Evolutionary conservation across 2,113 vertebrate genomes (phyloP).

Genomic region (Ornithorhynchus anatinus): DNA sequence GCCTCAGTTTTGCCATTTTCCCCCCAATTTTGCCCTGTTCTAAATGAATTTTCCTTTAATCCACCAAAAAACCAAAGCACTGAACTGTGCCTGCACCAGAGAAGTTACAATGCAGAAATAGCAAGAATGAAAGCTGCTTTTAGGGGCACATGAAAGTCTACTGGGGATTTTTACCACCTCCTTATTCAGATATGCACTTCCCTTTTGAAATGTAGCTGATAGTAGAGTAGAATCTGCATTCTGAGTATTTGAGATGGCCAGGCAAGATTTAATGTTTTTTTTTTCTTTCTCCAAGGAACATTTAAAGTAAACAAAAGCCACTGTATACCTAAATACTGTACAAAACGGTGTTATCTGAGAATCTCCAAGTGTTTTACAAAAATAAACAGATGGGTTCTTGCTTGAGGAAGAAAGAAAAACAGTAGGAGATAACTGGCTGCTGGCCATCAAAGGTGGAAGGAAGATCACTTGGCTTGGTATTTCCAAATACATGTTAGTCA

Average conservation of each 20-base stretch:
- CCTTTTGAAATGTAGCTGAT: neutral
- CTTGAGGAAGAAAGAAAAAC: neutral
- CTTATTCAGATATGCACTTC: neutral
- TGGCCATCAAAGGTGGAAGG: neutral
- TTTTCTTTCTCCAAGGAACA: slow-evolving; percentile 2
- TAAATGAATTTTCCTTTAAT: slow-evolving; percentile 21
- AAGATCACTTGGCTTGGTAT: neutral
- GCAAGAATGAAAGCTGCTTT: neutral
- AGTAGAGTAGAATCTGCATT: no score
- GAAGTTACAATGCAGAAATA: slow-evolving; percentile 10
- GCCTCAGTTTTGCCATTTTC: slow-evolving; percentile 44
- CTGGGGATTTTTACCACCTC: neutral
- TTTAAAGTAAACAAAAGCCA: no score
- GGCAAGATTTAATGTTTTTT: slow-evolving; percentile 1
- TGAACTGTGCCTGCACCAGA: neutral
- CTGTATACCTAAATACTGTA: no score
- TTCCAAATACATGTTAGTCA: slow-evolving; percentile 4
- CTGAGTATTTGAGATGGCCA: slow-evolving; percentile 3
- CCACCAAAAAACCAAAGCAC: slow-evolving; percentile 30
- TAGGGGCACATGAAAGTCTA: neutral
- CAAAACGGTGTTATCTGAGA: neutral
- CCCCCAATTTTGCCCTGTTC: slow-evolving; percentile 49
- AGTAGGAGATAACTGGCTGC: neutral
- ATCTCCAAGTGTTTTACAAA: neutral
- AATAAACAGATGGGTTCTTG: neutral